Base-by-base conservation (phyloP, 2,888 invertebrate genomes). In the Heliconius hortense region DNA sequence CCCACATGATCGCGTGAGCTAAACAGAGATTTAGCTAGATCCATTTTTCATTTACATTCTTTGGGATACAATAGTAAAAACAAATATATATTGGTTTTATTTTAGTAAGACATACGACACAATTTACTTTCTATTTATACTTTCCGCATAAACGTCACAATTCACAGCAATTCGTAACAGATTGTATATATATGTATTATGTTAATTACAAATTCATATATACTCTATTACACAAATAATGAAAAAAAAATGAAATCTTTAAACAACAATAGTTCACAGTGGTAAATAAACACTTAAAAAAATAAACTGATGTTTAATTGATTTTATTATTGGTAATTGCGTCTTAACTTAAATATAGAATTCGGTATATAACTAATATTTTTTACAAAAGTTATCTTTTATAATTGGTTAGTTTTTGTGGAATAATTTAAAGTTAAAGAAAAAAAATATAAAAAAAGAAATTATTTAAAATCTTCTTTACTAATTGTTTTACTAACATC, bases 1-100 rank as follows among this genome's bases (percentile, higher is more conserved):
- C 98, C 98, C 83, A 97, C 98, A 86, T 97, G 97, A 86, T 97
- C 97, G 80, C 98, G 95, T 71, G 96, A 96, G 82, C 96, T 97
- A 91, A 98, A 98, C 80, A 98, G 94, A 67, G 98, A 97, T 93
- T 98, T 98, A 0, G 98, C 98, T 87, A 98, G 95, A 92, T 99
- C 98, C 98, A 98, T 98, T 82, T 84, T 88, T 82, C 31, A 59
- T 75, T 78, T 43, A 74, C 74, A 79, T 74, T 64, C 71, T 60
- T 70, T 75, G 64, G 43, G 59, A 39, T 72, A 68, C 26, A 75
- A 71, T 67, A 70, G 7, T 71, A 7, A 48, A 66, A 69, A 60
- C 48, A 75, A 75, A 72, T 48, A 21, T 10, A 24, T 39, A 7
- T 39, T 66, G 39, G 8, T 72, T 63, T 62, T 56, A 43, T n/a